phyloP scores from a whole-genome alignment of 2,113 vertebrate genomes.

The Mustelus asterias region DNA sequence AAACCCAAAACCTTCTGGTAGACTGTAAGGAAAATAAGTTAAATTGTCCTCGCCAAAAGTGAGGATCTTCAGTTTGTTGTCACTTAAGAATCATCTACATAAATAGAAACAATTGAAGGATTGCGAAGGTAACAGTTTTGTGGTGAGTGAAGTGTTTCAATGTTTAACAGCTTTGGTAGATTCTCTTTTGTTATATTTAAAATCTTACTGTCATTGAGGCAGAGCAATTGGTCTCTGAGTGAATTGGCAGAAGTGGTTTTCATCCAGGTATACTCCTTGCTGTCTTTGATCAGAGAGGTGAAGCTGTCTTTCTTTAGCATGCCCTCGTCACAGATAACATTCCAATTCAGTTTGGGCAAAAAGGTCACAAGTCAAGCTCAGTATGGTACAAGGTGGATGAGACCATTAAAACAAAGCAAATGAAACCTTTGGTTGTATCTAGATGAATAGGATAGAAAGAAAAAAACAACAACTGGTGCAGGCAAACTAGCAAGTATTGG shows the following conservation, averaged over 20 bases:
- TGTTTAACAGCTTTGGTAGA: slow-evolving; percentile 43
- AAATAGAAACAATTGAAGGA: slow-evolving; percentile 41
- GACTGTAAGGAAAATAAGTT: slow-evolving; percentile 46
- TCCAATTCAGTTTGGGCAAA: slow-evolving; percentile 44
- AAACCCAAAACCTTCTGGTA: slow-evolving; percentile 41
- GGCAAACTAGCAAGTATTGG: too few relatives aligned
- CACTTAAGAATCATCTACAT: slow-evolving; percentile 40
- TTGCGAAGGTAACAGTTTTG: slow-evolving; percentile 55
- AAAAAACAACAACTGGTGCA: too few relatives aligned
- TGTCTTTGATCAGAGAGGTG: slow-evolving; percentile 52
- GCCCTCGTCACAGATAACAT: slow-evolving; percentile 18
- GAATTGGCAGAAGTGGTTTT: slow-evolving; percentile 42
- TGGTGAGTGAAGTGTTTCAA: slow-evolving; percentile 42
- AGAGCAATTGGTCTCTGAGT: slow-evolving; percentile 43
- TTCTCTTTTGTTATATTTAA: slow-evolving; percentile 38
- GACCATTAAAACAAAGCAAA: too few relatives aligned
- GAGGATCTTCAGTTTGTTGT: slow-evolving; percentile 43
- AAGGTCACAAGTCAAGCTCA: slow-evolving; percentile 50
- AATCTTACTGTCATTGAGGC: slow-evolving; percentile 47
- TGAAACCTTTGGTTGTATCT: too few relatives aligned
- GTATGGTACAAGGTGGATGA: slow-evolving; percentile 42
- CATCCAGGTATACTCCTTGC: slow-evolving; percentile 43
- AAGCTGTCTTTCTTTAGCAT: slow-evolving; percentile 43
- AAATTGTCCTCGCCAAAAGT: slow-evolving; percentile 51
- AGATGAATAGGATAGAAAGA: too few relatives aligned